These are phyloP conservation scores for Acrossocheilus wenchowensis DNA, from an alignment of 2,797 vertebrate species.

Conservation along the genomic window DNA sequence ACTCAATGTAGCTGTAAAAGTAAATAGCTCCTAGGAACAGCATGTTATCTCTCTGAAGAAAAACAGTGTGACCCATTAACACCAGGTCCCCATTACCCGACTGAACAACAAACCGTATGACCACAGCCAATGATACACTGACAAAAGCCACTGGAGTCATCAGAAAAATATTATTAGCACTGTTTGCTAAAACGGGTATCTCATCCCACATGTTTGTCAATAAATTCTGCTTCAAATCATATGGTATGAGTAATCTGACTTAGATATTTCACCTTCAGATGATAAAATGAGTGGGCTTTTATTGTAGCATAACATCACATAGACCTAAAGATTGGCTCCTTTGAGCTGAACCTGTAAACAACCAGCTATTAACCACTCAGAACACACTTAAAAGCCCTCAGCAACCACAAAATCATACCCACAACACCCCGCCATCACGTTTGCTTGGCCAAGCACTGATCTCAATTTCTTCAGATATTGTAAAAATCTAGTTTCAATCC, in stretches of 20 bases:
- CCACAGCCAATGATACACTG: background rate
- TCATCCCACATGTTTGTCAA: background rate
- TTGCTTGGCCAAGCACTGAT: background rate
- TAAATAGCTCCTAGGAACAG: background rate
- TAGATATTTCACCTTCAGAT: background rate
- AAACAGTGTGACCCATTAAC: conserved; percentile 1
- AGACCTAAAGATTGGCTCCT: background rate
- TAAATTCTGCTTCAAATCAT: background rate
- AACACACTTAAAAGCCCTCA: background rate
- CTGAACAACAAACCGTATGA: background rate
- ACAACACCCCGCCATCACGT: background rate
- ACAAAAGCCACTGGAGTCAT: background rate
- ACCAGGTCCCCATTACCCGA: background rate
- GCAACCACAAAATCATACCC: background rate
- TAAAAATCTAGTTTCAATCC: background rate
- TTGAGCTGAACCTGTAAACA: background rate
- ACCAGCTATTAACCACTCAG: background rate
- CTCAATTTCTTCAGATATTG: background rate
- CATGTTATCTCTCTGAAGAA: conserved; percentile 6
- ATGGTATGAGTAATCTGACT: background rate
- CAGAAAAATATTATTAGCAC: background rate
- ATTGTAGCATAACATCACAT: background rate
- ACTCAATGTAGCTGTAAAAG: background rate
- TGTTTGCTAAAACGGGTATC: background rate
- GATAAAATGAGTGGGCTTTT: background rate